These are phyloP conservation scores for Acrocera orbiculus DNA, from an alignment of 2,888 invertebrate species.

Conservation along the genomic window DNA sequence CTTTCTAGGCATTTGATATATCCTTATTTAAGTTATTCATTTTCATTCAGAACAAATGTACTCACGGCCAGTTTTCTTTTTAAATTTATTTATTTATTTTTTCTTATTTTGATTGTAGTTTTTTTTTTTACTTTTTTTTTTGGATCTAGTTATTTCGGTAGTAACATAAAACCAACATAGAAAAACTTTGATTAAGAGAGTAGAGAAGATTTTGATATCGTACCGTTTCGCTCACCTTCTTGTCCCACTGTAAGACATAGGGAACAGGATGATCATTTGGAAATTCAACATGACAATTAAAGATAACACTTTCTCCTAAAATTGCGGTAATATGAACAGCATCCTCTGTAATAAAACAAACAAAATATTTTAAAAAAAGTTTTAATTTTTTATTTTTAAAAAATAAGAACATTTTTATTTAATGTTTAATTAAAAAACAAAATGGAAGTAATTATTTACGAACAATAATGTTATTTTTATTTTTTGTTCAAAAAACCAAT, in stretches of 20 bases:
- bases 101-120: constrained; percentile 10
- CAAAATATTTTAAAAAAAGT: neutral
- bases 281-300: constrained; percentile 96
- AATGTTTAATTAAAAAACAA: too few species aligned
- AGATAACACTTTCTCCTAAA: constrained; percentile 90
- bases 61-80: constrained; percentile 14
- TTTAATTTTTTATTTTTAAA: too few species aligned
- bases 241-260: constrained; percentile 98
- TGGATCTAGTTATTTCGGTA: constrained; percentile 11
- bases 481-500: too few species aligned
- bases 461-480: too few species aligned
- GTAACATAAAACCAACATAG: too few species aligned
- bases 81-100: constrained; percentile 10
- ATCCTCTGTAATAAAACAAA: constrained; percentile 37
- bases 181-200: constrained; percentile 33
- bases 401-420: too few species aligned
- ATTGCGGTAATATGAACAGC: constrained; percentile 94
- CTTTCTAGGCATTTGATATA: too few species aligned
- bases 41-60: constrained; percentile 14
- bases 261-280: constrained; percentile 90
- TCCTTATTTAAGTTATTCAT: too few species aligned
- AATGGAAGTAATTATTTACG: too few species aligned
- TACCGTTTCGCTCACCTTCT: constrained; percentile 96
- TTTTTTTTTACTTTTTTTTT: constrained; percentile 15
- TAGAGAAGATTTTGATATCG: constrained; percentile 48